phyloP scores from a whole-genome alignment of 1,140 invertebrate species.

The Caerostris extrusa region DNA sequence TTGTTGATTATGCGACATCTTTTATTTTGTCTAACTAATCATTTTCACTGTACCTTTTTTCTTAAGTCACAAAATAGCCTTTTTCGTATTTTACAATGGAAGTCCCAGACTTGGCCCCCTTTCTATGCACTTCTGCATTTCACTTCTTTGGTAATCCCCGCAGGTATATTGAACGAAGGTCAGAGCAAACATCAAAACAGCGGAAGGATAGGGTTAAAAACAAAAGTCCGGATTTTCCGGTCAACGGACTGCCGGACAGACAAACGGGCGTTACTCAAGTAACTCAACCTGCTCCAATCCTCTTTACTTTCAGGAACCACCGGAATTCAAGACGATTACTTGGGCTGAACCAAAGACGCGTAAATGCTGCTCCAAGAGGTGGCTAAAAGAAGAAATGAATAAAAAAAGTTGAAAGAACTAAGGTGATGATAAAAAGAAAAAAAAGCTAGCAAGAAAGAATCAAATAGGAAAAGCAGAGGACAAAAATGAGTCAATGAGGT shows the following conservation, averaged over 20 bases:
- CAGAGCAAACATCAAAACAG: constrained; percentile 26
- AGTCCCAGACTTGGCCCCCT: no score
- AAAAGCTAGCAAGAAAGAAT: neutral
- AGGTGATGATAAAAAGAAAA: neutral
- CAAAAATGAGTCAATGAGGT: constrained; percentile 59
- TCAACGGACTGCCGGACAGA: constrained; percentile 36
- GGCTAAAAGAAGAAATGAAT: neutral
- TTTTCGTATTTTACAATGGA: no score
- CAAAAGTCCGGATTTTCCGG: constrained; percentile 59
- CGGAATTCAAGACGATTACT: constrained; percentile 63
- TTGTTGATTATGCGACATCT: no score
- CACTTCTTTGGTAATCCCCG: constrained; percentile 31
- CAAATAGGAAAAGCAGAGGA: constrained; percentile 7
- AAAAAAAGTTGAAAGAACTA: neutral
- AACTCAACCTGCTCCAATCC: neutral
- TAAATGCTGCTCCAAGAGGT: constrained; percentile 44
- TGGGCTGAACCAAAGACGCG: constrained; percentile 49
- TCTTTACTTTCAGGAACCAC: constrained; percentile 53
- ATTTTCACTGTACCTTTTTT: no score
- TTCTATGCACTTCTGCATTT: constrained; percentile 20
- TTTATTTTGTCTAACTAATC: no score
- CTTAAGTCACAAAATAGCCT: no score
- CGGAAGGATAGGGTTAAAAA: constrained; percentile 8
- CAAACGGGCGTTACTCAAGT: neutral
- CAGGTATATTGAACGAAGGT: constrained; percentile 50